Base-by-base conservation (phyloP, 2,797 vertebrate genomes). In the Tokudaia tokunoshimensis region DNA sequence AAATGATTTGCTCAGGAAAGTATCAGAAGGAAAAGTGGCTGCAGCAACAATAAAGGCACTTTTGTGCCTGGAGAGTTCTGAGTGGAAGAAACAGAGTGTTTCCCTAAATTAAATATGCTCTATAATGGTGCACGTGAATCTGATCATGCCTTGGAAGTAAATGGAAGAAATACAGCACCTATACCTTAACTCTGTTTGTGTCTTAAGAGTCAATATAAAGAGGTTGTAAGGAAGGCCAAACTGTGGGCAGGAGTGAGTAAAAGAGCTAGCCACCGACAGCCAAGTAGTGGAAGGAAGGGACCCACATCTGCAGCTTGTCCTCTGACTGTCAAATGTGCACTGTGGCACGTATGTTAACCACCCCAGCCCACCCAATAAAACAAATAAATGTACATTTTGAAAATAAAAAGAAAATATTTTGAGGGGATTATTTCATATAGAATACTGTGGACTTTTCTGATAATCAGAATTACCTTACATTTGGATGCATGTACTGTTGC, bases 1-100 rank as follows among this genome's bases (percentile, higher is more conserved):
- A 94, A 63, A 29, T n/a, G 61, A 91, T 92, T 94, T 91, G 50
- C 61, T 95, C 61, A 55, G 70, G 83, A 89, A 76, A 82, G 63
- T 85, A 24, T 55, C 81, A 41, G 47, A 80, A 55, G 31, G 67
- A 89, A 91, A 78, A 78, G 57, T 44, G 75, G 41, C 37, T 61
- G 1, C 78, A 15, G 50, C 65, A 57, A 79, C 83, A 37, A 37
- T 79, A 86, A 95, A 95, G 86, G 82, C 15, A 70, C 37, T 83
- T 90, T 65, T 65, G 67, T 92, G 67, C 87, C 55, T 15, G 59
- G 52, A 70, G 47, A 93, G 31, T 78, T 85, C 37, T 85, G 82
- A 91, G 50, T 75, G 87, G 52, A 79, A 87, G 82, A 75, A 52
- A 86, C 87, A 89, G 63, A 91, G 72, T 37, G n/a, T 10, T 67